phyloP scores from a whole-genome alignment of 2,113 vertebrate genomes.

The Odocoileus virginianus region DNA sequence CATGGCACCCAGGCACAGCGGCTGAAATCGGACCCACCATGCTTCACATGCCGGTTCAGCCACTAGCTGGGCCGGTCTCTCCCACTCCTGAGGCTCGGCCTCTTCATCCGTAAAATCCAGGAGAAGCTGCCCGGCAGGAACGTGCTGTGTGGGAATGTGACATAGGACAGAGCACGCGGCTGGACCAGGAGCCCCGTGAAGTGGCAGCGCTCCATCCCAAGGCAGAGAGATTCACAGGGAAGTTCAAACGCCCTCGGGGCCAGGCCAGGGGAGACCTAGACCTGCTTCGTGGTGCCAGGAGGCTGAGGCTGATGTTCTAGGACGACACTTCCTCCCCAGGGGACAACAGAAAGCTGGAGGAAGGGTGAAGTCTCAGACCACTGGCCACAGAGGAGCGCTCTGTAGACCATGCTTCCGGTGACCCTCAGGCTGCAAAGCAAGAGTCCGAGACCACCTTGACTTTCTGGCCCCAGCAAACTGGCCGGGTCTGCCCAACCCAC shows the following conservation, averaged over 20 bases:
- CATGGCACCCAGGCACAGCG: not conserved
- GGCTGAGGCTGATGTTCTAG: fast-evolving
- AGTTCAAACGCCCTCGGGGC: fast-evolving
- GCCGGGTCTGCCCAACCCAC: not conserved
- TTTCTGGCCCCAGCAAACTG: not conserved
- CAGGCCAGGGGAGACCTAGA: not conserved
- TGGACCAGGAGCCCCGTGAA: not conserved
- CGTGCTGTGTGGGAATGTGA: fast-evolving
- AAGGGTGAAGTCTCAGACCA: not conserved
- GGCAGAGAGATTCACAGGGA: too few relatives aligned
- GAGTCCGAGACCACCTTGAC: not conserved
- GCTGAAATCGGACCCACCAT: not conserved
- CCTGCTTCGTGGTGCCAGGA: not conserved
- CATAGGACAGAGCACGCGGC: not conserved
- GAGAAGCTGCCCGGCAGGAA: too few relatives aligned
- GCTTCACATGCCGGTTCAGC: too few relatives aligned
- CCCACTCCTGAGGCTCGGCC: fast-evolving
- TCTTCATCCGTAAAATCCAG: fast-evolving
- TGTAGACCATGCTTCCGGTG: not conserved
- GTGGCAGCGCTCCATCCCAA: fast-evolving
- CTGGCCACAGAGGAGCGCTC: not conserved
- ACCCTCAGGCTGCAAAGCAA: not conserved
- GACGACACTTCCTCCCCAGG: not conserved
- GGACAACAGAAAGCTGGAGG: not conserved
- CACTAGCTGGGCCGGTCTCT: fast-evolving